Evolutionary conservation across 2,113 vertebrate species (phyloP).

Genomic region (Marcusenius ussheri): DNA sequence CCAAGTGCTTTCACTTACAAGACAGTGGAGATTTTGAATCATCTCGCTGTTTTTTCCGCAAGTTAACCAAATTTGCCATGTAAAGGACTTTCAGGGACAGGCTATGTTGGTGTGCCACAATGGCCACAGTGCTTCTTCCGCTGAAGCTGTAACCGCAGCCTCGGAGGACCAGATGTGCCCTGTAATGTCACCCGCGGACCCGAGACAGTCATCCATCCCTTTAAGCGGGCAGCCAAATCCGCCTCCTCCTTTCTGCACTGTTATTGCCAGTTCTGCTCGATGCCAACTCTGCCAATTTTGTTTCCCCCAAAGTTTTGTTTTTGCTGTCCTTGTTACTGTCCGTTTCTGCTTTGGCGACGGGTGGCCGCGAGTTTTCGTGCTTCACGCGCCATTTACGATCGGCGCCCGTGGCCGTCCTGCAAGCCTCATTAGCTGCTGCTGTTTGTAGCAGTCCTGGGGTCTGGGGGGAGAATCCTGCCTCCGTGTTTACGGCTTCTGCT

Average conservation of each 20-base stretch:
- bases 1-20: not conserved
- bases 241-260: not conserved
- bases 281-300: not conserved
- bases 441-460: not conserved
- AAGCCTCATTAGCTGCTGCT: constrained; percentile 47
- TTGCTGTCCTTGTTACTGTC: constrained; percentile 31
- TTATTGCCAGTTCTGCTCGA: not conserved
- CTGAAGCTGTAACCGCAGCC: not conserved
- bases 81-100: not conserved
- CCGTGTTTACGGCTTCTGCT: not conserved
- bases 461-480: not conserved
- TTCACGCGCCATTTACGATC: constrained; percentile 55
- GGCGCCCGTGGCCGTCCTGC: constrained; percentile 50
- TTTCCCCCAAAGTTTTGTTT: not conserved
- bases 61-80: not conserved
- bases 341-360: not conserved
- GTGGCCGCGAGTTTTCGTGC: not conserved
- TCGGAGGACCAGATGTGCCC: not conserved
- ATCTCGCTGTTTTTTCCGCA: not conserved
- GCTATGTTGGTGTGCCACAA: not conserved
- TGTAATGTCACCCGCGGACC: not conserved
- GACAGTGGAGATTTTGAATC: not conserved
- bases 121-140: not conserved
- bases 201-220: not conserved
- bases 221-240: not conserved